Conservation (phyloP, 2,888 invertebrate species). For the Exocentrus adspersus region DNA sequence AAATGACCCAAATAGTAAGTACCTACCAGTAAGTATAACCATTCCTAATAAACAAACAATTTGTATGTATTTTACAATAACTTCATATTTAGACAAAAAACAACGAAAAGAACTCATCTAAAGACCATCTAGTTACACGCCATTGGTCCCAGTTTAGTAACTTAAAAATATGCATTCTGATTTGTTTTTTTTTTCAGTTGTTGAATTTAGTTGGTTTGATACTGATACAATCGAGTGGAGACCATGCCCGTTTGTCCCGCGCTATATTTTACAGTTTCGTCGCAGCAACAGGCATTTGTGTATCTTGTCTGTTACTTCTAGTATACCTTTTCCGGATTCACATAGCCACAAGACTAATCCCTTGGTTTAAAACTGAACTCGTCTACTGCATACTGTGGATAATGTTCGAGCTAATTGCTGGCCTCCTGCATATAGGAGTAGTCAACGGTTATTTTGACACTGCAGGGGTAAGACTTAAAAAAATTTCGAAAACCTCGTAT, state of each 20-base stretch:
- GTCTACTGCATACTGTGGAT: conserved; percentile 3
- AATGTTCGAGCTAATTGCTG: background rate
- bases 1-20: conserved; percentile 9
- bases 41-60: too few relatives aligned
- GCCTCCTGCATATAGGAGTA: background rate
- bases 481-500: too few relatives aligned
- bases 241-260: background rate
- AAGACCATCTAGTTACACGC: too few relatives aligned
- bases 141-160: too few relatives aligned
- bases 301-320: conserved; percentile 1
- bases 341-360: background rate
- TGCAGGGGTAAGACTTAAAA: conserved; percentile 13
- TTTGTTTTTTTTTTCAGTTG: conserved; percentile 2
- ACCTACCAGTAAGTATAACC: too few relatives aligned
- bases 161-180: too few relatives aligned
- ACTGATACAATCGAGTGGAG: conserved; percentile 7
- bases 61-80: too few relatives aligned
- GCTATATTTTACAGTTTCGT: conserved; percentile 1
- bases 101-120: too few relatives aligned
- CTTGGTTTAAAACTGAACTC: conserved; percentile 11
- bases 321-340: background rate
- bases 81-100: too few relatives aligned
- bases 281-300: background rate
- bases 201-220: conserved; percentile 4
- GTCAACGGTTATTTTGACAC: conserved; percentile 9